phyloP scores from a whole-genome alignment of 2,888 invertebrate genomes.

The Acleris emargana region DNA sequence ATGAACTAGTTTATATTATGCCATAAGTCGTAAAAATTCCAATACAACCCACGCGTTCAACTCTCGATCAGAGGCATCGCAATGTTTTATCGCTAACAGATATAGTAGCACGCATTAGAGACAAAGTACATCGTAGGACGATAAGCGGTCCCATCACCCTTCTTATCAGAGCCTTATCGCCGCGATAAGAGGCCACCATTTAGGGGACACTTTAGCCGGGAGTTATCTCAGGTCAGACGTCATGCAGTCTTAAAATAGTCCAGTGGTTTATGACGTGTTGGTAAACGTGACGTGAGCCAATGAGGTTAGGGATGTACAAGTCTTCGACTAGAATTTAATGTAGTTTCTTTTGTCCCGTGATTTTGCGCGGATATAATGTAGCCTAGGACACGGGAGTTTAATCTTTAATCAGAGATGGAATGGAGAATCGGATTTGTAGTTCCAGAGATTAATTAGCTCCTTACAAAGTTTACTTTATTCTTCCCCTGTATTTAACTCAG shows the following conservation, averaged over 20 bases:
- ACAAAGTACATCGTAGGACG: constrained; percentile 51
- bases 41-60: no score
- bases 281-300: constrained; percentile 23
- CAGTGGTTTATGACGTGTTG: constrained; percentile 30
- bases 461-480: no score
- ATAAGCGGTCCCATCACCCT: constrained; percentile 60
- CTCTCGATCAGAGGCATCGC: no score
- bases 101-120: constrained; percentile 39
- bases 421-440: no score
- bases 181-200: constrained; percentile 59
- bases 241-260: constrained; percentile 38
- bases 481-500: no score
- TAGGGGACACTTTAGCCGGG: constrained; percentile 56
- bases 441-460: no score
- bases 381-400: no score
- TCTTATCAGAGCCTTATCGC: constrained; percentile 63
- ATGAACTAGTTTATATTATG: no score
- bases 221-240: constrained; percentile 62
- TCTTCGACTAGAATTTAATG: neutral
- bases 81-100: constrained; percentile 10
- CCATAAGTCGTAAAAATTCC: no score
- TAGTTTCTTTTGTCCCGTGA: no score
- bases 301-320: constrained; percentile 15
- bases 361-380: no score
- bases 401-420: no score